Percentiles rank a stretch among this genome's conserved stretches.
Evolutionary conservation across 1,140 invertebrate species (phyloP).

Genomic region (Hesperophylax magnus): DNA sequence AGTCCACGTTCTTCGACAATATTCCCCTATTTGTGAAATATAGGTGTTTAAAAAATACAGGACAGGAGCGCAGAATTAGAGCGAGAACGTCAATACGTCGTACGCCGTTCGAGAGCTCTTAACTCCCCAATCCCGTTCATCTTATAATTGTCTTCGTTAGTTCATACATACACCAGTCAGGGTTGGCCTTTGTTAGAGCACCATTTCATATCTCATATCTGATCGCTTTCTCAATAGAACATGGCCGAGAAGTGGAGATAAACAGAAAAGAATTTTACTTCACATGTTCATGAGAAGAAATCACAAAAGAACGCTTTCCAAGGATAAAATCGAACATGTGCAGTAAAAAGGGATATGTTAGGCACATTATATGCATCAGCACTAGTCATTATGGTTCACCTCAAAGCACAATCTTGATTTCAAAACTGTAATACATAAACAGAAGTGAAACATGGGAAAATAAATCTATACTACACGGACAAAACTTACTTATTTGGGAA

Average conservation of each 20-base stretch:
- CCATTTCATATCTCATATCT: constrained; percentile 8
- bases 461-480: too few species aligned
- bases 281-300: neutral
- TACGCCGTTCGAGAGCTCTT: constrained; percentile 17
- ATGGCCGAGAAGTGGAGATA: neutral
- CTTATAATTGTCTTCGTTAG: constrained; percentile 58
- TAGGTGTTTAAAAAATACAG: neutral
- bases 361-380: too few species aligned
- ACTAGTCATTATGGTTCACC: too few species aligned
- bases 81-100: constrained; percentile 15
- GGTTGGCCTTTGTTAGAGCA: constrained; percentile 40
- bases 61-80: constrained; percentile 1
- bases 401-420: too few species aligned
- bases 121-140: constrained; percentile 44
- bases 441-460: too few species aligned
- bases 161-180: constrained; percentile 42
- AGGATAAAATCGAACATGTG: too few species aligned
- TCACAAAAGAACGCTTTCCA: neutral
- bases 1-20: too few species aligned
- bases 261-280: neutral
- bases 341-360: too few species aligned
- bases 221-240: neutral
- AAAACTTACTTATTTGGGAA: too few species aligned
- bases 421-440: too few species aligned
- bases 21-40: too few species aligned